Evolutionary conservation across 2,888 invertebrate genomes (phyloP), one percentile per base, ranked within the genome.

Genomic region (Papilio protenor): DNA sequence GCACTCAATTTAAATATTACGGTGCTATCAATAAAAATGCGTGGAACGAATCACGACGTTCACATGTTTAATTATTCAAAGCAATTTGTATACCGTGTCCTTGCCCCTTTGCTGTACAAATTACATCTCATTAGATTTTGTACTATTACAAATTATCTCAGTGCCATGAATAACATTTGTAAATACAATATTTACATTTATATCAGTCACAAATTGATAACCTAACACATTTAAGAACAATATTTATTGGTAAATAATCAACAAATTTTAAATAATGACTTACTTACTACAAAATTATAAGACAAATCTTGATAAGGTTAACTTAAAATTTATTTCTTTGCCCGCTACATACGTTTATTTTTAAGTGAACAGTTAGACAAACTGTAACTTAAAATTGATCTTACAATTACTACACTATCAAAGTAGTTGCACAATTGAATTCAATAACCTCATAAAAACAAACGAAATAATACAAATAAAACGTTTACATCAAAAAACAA

Each of bases 1-100:
- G 73, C 71, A 77, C 64, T 72, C 87, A 88, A 91, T 91, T 91
- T 91, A 89, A 91, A 90, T 90, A 92, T 91, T 89, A 91, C 91
- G 91, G 92, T 91, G 88, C 86, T 87, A 84, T 82, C 82, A 86
- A 86, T 90, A 88, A 85, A 90, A 89, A 91, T 90, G 89, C 90
- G 81, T 80, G 78, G 76, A 78, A 80, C 84, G 87, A 86, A 84
- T 81, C 86, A 85, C 85, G 83, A 81, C 82, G 81, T 82, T 82
- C 81, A 82, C 85, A 81, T 83, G 84, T 82, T 83, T 89, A 85
- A 88, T 90, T 86, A 88, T 85, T 91, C 90, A 89, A 88, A 82
- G 85, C 88, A 89, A 91, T 90, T 90, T 90, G 84, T 80, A 80
- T 79, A 82, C 79, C 23, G 40, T 57, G 47, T 71, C 71, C 71